Evolutionary conservation across 2,797 vertebrate species (phyloP).

Genomic region (Oreochromis mossambicus): DNA sequence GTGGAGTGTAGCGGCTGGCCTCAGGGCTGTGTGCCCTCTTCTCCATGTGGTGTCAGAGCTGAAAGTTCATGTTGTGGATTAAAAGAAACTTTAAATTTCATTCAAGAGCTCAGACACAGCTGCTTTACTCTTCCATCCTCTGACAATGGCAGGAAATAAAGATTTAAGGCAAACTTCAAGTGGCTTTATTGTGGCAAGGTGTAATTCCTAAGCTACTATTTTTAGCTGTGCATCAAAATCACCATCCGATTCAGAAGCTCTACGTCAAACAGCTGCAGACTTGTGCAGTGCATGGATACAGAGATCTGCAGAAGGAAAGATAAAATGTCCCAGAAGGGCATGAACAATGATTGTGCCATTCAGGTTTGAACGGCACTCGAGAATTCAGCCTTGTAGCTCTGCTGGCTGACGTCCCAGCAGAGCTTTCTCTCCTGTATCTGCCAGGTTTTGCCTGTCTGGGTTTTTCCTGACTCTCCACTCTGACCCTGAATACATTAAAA

Average conservation of each 20-base stretch:
- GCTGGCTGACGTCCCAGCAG: conserved; percentile 3
- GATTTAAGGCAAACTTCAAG: not conserved
- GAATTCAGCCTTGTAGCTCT: not conserved
- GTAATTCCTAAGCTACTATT: not conserved
- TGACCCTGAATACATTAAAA: not conserved
- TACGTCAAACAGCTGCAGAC: not conserved
- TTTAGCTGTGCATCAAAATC: not conserved
- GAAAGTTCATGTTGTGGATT: not conserved
- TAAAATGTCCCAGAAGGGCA: conserved; percentile 3
- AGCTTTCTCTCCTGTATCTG: not conserved
- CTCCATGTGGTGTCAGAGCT: not conserved
- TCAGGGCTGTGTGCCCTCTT: not conserved
- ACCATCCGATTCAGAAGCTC: not conserved
- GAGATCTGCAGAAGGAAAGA: not conserved
- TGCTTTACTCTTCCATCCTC: not conserved
- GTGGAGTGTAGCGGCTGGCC: conserved; percentile 1
- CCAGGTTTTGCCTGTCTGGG: not conserved
- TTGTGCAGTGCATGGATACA: not conserved
- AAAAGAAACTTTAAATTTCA: not conserved
- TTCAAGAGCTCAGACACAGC: not conserved
- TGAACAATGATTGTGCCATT: not conserved
- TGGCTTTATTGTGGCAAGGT: not conserved
- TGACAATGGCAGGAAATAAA: not conserved
- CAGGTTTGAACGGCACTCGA: not conserved
- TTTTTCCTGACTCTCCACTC: not conserved